A percentile compares a stretch with the other conserved stretches of the same genome.
Conservation (phyloP, 2,888 invertebrate species). For the Bimastos eiseni region DNA sequence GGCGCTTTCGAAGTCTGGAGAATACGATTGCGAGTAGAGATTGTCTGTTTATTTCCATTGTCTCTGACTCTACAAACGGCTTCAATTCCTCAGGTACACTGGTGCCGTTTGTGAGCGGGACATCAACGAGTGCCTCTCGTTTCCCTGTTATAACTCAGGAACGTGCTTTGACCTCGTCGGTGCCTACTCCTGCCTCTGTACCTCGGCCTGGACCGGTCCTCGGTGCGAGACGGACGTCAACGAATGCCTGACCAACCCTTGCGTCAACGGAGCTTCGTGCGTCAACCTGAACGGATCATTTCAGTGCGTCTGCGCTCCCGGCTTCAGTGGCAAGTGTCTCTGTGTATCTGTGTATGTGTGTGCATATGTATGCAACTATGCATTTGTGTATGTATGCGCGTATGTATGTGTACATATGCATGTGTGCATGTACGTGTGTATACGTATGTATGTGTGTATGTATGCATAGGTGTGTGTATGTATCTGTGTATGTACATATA, state of each 20-base stretch:
- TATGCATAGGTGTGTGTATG: too few relatives aligned
- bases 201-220: constrained; percentile 52
- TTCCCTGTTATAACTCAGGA: constrained; percentile 61
- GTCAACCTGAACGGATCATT: constrained; percentile 31
- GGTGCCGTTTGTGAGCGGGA: constrained; percentile 60
- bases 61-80: background rate
- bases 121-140: constrained; percentile 42
- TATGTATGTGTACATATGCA: constrained; percentile 25
- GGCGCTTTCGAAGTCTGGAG: too few relatives aligned
- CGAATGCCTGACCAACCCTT: constrained; percentile 79
- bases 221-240: constrained; percentile 77
- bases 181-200: constrained; percentile 64
- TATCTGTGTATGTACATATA: too few relatives aligned
- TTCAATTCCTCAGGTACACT: constrained; percentile 26
- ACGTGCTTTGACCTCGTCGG: constrained; percentile 71
- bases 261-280: constrained; percentile 71
- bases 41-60: too few relatives aligned
- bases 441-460: background rate
- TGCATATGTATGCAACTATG: background rate
- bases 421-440: constrained; percentile 28
- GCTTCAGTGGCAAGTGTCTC: constrained; percentile 33
- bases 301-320: constrained; percentile 36
- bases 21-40: too few relatives aligned
- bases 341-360: background rate
- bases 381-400: constrained; percentile 25